phyloP scores from a whole-genome alignment of 2,113 vertebrate genomes.

The Nerophis ophidion region DNA sequence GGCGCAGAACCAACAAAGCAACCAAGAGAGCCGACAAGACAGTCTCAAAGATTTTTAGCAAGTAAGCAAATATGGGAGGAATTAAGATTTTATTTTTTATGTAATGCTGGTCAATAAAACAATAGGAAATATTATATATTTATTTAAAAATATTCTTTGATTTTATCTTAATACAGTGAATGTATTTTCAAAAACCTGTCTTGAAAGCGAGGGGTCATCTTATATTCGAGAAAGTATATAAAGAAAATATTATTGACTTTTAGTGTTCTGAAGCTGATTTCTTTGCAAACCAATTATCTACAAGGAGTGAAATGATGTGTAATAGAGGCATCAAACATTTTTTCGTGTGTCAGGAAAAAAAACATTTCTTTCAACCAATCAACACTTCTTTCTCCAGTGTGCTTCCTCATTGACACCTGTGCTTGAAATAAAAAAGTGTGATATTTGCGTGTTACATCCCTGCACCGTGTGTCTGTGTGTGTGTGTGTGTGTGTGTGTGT shows the following conservation, averaged over 20 bases:
- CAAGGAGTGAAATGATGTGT: neutral
- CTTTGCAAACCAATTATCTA: slow-evolving; percentile 11
- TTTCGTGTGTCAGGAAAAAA: neutral
- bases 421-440: slow-evolving; percentile 27
- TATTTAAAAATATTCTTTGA: too few species aligned
- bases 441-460: slow-evolving; percentile 29
- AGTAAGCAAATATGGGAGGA: too few species aligned
- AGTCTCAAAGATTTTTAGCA: too few species aligned
- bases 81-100: too few species aligned
- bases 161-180: too few species aligned
- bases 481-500: slow-evolving; percentile 6
- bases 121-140: too few species aligned
- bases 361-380: slow-evolving; percentile 13
- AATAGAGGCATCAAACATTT: neutral
- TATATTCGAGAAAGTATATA: too few species aligned
- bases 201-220: too few species aligned
- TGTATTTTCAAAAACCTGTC: too few species aligned
- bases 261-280: neutral
- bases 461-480: slow-evolving; percentile 4
- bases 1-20: too few species aligned
- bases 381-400: slow-evolving; percentile 1
- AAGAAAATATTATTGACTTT: neutral
- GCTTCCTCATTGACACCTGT: slow-evolving; percentile 22
- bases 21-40: too few species aligned
- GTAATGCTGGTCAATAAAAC: too few species aligned